phyloP scores from a whole-genome alignment of 1,140 invertebrate genomes.

The Daktulosphaira vitifoliae region DNA sequence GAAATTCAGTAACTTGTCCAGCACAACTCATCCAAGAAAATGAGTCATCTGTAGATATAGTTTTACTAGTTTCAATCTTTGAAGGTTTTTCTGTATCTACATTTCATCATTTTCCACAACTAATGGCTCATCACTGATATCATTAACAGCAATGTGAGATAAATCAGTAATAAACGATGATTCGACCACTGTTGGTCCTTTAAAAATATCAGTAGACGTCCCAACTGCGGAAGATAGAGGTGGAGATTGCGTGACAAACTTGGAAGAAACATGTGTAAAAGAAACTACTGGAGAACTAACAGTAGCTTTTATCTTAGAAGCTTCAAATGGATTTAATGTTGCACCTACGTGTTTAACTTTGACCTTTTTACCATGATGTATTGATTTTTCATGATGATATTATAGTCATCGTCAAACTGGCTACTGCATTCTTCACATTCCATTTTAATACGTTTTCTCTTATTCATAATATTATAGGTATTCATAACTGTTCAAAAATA shows the following conservation, averaged over 20 bases:
- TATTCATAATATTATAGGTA: constrained; percentile 13
- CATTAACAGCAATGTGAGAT: constrained; percentile 8
- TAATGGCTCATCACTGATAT: constrained; percentile 8
- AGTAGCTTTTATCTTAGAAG: neutral
- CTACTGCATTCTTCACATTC: constrained; percentile 11
- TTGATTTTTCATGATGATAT: neutral
- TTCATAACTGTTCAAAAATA: constrained; percentile 12
- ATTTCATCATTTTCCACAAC: constrained; percentile 17
- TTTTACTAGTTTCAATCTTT: constrained; percentile 8
- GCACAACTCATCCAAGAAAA: constrained; percentile 19
- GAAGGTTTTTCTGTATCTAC: constrained; percentile 10
- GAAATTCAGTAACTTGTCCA: constrained; percentile 13
- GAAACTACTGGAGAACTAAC: neutral
- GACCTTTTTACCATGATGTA: constrained; percentile 7
- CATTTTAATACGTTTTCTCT: constrained; percentile 4
- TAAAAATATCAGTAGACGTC: constrained; percentile 2
- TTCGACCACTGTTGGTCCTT: neutral
- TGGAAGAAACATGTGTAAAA: neutral
- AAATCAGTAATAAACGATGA: constrained; percentile 5
- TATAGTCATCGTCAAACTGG: neutral
- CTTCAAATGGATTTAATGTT: constrained; percentile 9
- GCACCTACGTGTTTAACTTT: constrained; percentile 3
- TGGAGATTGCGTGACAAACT: neutral
- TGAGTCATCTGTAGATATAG: constrained; percentile 10
- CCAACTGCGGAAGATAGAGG: constrained; percentile 2